Evolutionary conservation across 2,113 vertebrate species (phyloP), one percentile per base, ranked within the genome.

Genomic region (Cephalophus harveyi): DNA sequence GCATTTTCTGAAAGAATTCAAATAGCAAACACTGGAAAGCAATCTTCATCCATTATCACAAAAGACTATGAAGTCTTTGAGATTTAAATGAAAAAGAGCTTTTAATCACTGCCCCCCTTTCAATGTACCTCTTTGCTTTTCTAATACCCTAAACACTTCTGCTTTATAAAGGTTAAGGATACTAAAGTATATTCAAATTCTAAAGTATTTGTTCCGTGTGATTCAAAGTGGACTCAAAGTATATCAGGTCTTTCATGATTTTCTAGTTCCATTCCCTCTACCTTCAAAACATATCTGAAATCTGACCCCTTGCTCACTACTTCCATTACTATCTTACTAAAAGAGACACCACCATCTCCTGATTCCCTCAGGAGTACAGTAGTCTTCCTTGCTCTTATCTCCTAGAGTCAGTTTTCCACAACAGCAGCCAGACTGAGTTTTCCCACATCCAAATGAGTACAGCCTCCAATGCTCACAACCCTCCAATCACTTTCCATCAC

Each of bases 51-150:
- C 43, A 52, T 46, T 84, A 54, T 28, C 6, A 16, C 60, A 43
- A 54, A 81, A 52, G 50, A 36, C 46, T 79, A 21, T 55, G 27
- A 59, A 52, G 5, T 87, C 87, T 85, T 40, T 89, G 43, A 89
- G 52, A 86, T 67, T 64, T 40, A 57, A 8, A 79, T 33, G 46
- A 60, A 88, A 87, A 55, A 48, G 85, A 90, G 40, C 36, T 87
- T 95, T 82, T 50, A 48, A 48, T 64, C 16, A 93, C 52, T 81
- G 67, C 1, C 5, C 11, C 13, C 14, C 5, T 33, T 54, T 60
- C 52, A 91, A 54, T n/a, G 60, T 52, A 87, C 54, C 50, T 96
- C 40, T 97, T 87, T 87, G 40, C 40, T 93, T 89, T 93, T 92
- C 36, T 79, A 94, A 86, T 79, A 40, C 64, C 50, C 33, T 83